Evolutionary conservation across 2,888 invertebrate genomes (phyloP).

Genomic region (Mythimna albipuncta): DNA sequence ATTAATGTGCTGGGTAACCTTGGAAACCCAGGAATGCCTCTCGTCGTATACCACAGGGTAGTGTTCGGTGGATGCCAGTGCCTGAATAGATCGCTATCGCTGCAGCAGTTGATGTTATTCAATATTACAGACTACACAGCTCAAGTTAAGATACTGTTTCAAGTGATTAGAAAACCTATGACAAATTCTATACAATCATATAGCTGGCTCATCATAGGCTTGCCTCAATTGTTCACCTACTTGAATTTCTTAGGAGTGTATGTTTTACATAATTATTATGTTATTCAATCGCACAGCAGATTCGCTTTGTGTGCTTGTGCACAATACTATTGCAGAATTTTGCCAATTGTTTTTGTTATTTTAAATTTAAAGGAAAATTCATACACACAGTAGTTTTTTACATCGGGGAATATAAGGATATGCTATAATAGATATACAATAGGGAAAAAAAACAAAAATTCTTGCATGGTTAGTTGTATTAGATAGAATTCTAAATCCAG

Average conservation of each 20-base stretch:
- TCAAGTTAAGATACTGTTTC: neutral
- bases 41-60: neutral
- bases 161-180: neutral
- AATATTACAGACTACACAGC: neutral
- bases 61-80: neutral
- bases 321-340: constrained; percentile 4
- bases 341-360: constrained; percentile 7
- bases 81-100: constrained; percentile 10
- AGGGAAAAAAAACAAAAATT: constrained; percentile 2
- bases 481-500: constrained; percentile 4
- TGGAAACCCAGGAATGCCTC: neutral
- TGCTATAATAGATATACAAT: constrained; percentile 28
- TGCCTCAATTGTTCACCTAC: neutral
- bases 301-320: constrained; percentile 43
- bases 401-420: constrained; percentile 5
- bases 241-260: neutral
- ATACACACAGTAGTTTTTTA: constrained; percentile 20
- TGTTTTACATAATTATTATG: constrained; percentile 13
- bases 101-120: constrained; percentile 25
- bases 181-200: neutral
- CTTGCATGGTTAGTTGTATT: constrained; percentile 1
- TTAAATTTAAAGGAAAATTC: constrained; percentile 15
- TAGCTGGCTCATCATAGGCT: neutral
- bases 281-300: constrained; percentile 37
- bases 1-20: neutral